Conservation (phyloP, 37 sponge, comb jelly and placozoan species). For the Tethya wilhelma region DNA sequence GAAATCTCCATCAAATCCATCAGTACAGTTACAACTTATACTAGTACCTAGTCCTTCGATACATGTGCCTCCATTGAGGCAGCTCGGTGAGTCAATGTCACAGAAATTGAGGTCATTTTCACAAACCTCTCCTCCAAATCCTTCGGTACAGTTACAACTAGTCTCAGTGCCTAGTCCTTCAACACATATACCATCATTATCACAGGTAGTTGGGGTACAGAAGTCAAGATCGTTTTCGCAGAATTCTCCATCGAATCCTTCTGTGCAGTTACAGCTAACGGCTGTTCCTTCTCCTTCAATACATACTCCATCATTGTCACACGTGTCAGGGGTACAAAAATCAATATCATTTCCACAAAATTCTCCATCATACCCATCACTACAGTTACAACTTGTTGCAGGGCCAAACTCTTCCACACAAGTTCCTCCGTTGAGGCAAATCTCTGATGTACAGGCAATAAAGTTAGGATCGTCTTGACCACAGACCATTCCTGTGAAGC, state of each 20-base stretch:
- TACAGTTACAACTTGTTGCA: slow-evolving; percentile 14
- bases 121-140: slow-evolving; percentile 64
- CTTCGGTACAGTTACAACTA: slow-evolving; percentile 63
- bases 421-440: slow-evolving; percentile 17
- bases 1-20: slow-evolving; percentile 15
- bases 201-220: slow-evolving; percentile 36
- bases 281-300: slow-evolving; percentile 23
- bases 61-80: slow-evolving; percentile 58
- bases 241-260: slow-evolving; percentile 61
- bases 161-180: slow-evolving; percentile 38
- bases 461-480: not conserved
- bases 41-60: slow-evolving; percentile 22
- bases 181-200: slow-evolving; percentile 56
- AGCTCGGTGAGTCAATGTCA: slow-evolving; percentile 4
- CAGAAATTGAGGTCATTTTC: slow-evolving; percentile 61
- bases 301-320: slow-evolving; percentile 12
- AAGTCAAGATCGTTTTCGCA: slow-evolving; percentile 69
- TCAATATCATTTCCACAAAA: slow-evolving; percentile 7
- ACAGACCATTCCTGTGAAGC: slow-evolving; percentile 33
- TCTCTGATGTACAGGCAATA: slow-evolving; percentile 8
- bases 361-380: slow-evolving; percentile 16
- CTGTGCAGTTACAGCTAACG: slow-evolving; percentile 40
- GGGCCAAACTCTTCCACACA: slow-evolving; percentile 24
- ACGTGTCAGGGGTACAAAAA: not conserved
- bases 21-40: slow-evolving; percentile 29